Conservation (phyloP, 2,888 invertebrate genomes). For the Steinernema hermaphroditum region DNA sequence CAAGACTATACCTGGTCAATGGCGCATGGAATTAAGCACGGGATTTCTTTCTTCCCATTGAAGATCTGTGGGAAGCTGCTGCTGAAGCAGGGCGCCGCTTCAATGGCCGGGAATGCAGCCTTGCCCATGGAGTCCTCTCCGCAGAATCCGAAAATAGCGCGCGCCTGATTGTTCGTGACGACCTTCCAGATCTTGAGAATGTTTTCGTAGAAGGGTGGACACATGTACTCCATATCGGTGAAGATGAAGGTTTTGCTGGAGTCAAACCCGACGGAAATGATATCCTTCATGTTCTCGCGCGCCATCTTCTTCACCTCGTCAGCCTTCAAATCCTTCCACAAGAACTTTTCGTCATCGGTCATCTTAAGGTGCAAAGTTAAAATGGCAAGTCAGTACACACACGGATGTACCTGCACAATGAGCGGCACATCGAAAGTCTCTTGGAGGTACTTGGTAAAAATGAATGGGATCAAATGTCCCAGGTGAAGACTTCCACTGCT, state of each 20-base stretch:
- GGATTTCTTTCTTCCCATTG: slow-evolving; percentile 75
- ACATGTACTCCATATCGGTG: slow-evolving; percentile 88
- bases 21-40: slow-evolving; percentile 90
- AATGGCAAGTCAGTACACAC: background rate
- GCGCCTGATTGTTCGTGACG: slow-evolving; percentile 95
- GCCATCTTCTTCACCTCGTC: slow-evolving; percentile 80
- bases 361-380: slow-evolving; percentile 71
- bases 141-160: slow-evolving; percentile 95
- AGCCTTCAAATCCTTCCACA: slow-evolving; percentile 91
- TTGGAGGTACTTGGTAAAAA: slow-evolving; percentile 84
- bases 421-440: slow-evolving; percentile 93
- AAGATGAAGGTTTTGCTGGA: slow-evolving; percentile 93
- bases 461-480: slow-evolving; percentile 94
- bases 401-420: slow-evolving; percentile 75
- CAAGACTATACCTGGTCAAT: slow-evolving; percentile 81
- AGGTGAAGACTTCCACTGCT: slow-evolving; percentile 76
- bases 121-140: slow-evolving; percentile 95
- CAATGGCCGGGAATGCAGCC: slow-evolving; percentile 85
- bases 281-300: slow-evolving; percentile 91
- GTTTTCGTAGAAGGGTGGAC: slow-evolving; percentile 89
- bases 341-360: slow-evolving; percentile 95
- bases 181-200: slow-evolving; percentile 87
- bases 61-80: slow-evolving; percentile 67
- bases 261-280: slow-evolving; percentile 94
- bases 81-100: slow-evolving; percentile 81